A percentile compares a stretch with the other conserved stretches of the same genome.
phyloP scores from a whole-genome alignment of 35 echinoderm and acorn worm species.

The Nesometra sesokonis region DNA sequence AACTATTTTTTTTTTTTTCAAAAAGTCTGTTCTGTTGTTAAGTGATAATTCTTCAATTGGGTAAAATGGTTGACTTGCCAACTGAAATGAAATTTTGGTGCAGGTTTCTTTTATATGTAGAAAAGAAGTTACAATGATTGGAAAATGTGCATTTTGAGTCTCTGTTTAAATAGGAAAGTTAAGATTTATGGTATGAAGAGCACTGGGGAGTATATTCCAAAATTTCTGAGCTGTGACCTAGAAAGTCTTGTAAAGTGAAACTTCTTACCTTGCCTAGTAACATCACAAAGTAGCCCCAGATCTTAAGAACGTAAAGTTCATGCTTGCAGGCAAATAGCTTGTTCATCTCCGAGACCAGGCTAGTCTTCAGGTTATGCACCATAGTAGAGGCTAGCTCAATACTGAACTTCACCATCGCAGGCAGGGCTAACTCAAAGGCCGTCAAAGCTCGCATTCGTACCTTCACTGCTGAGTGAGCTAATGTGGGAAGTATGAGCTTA shows the following conservation, averaged over 20 bases:
- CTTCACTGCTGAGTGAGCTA: constrained; percentile 75
- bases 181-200: too few species aligned
- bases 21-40: too few species aligned
- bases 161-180: too few species aligned
- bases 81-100: too few species aligned
- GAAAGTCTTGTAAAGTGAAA: not conserved
- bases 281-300: constrained; percentile 67
- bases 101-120: too few species aligned
- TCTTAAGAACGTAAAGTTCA: constrained; percentile 56
- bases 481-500: constrained; percentile 47
- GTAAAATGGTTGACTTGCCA: too few species aligned
- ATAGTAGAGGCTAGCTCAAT: constrained; percentile 29
- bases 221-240: not conserved
- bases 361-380: constrained; percentile 41
- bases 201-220: too few species aligned
- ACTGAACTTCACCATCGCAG: constrained; percentile 42
- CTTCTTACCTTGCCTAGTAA: constrained; percentile 66
- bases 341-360: constrained; percentile 53
- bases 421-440: constrained; percentile 42
- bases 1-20: too few species aligned
- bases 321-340: constrained; percentile 62
- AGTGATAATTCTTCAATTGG: too few species aligned
- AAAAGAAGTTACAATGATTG: too few species aligned
- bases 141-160: too few species aligned
- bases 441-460: constrained; percentile 51